Conservation (phyloP, 1,140 invertebrate genomes). For the Coelopa frigida region DNA sequence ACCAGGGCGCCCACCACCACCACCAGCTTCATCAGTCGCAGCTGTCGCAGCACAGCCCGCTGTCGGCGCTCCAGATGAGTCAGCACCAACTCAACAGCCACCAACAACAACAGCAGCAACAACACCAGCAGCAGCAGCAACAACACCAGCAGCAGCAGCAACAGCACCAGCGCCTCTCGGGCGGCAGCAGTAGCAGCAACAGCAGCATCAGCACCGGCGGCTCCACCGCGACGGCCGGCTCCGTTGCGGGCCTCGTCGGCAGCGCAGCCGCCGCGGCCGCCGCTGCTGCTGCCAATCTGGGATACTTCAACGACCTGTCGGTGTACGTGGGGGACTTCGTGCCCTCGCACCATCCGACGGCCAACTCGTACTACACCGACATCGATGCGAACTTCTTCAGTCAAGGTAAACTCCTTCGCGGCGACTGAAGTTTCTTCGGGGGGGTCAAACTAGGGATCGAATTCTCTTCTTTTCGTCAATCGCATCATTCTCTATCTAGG, state of each 20-base stretch:
- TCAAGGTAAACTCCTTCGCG: conserved; percentile 38
- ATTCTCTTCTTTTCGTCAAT: too few species aligned
- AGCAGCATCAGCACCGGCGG: conserved; percentile 19
- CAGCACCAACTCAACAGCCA: conserved; percentile 12
- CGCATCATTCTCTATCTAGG: too few species aligned
- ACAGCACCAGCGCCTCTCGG: conserved; percentile 2
- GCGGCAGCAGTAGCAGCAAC: conserved; percentile 14
- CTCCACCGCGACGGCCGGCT: conserved; percentile 16
- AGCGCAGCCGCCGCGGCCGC: conserved; percentile 31
- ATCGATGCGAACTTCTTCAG: conserved; percentile 43
- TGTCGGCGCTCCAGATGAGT: background rate
- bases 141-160: conserved; percentile 12
- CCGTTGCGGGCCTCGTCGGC: conserved; percentile 23
- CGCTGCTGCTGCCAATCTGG: conserved; percentile 34
- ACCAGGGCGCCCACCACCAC: conserved; percentile 16
- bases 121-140: conserved; percentile 17
- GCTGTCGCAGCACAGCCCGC: too few species aligned
- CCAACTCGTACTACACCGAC: conserved; percentile 35
- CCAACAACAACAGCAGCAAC: conserved; percentile 16
- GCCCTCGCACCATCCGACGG: conserved; percentile 10
- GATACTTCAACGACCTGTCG: conserved; percentile 37
- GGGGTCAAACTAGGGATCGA: too few species aligned
- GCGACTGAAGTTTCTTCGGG: too few species aligned
- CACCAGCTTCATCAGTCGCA: too few species aligned
- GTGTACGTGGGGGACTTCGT: conserved; percentile 29